Conservation (phyloP, 2,797 vertebrate genomes). For the Lophius americanus region DNA sequence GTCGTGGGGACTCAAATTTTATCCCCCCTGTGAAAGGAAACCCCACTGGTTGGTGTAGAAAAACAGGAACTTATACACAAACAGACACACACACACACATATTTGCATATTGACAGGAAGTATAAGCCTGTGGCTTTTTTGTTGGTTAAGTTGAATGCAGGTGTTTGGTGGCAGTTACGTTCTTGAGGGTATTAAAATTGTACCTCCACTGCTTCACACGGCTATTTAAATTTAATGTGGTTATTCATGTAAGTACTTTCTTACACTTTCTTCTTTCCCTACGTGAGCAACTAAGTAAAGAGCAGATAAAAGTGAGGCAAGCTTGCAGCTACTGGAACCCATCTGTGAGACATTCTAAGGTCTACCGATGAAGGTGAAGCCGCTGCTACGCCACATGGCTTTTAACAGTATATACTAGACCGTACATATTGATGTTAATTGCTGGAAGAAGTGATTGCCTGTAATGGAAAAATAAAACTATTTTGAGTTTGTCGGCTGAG, state of each 20-base stretch:
- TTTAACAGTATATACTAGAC: no score
- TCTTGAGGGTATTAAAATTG: slow-evolving; percentile 3
- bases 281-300: neutral
- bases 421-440: no score
- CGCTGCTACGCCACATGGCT: no score
- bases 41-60: no score
- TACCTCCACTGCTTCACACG: neutral
- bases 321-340: neutral
- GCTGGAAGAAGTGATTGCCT: no score
- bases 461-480: no score
- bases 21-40: no score
- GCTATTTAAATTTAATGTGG: slow-evolving; percentile 15
- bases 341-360: no score
- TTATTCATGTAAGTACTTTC: neutral
- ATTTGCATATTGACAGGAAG: neutral
- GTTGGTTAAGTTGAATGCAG: slow-evolving; percentile 30
- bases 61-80: neutral
- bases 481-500: no score
- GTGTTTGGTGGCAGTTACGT: slow-evolving; percentile 21
- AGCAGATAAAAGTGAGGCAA: slow-evolving; percentile 10
- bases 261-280: neutral
- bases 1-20: no score
- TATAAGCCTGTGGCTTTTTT: neutral
- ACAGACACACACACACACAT: neutral
- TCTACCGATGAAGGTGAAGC: no score